Base-by-base conservation (phyloP, 1,140 invertebrate species). In the Neoseiulus cucumeris region DNA sequence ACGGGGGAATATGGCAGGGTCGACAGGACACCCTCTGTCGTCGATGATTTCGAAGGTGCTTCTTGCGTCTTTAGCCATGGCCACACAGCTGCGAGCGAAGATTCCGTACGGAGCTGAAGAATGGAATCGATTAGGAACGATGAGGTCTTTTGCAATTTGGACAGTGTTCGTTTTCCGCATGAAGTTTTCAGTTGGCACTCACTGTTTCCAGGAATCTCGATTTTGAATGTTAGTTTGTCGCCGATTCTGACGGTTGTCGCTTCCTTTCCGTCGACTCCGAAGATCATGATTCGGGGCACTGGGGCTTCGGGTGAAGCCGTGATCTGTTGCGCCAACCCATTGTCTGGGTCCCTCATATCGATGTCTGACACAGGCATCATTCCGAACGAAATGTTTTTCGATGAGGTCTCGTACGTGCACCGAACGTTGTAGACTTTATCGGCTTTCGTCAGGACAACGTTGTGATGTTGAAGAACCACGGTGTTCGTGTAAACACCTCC, bases 381-480 rank as follows among this genome's bases (percentile, higher is more conserved):
- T 77, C 90, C 90, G 77, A 93, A 94, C 9, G 90, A 92, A 67
- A 94, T 91, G 75, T 94, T 94, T 79, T 91, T 89, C 0, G 89
- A 91, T 64, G 88, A 89, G 84, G 93, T 93, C 75, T 94, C 91
- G 74, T 94, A 94, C 0, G 90, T 94, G 73, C 91, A 94, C 72
- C 92, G 90, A 41, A 94, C 87, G 77, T 92, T 92, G 81, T 94
- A 94, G 70, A 93, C 92, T 75, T 94, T 94, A 75, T 94, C 91
- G 1, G 89, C 89, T 77, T 93, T 93, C 12, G 90, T 94, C 87
- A 94, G 91, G 1, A 94, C 90, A 7, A 93, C 89, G 72, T 89
- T 92, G 77, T 94, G 90, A 73, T 93, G 90, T 76, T 94, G 91
- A 0, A 94, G 80, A 1, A 94, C 90, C 18, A 94, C 89, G 0